Evolutionary conservation across 2,797 vertebrate species (phyloP), one percentile per base, ranked within the genome.

Genomic region (Amniataba percoides): DNA sequence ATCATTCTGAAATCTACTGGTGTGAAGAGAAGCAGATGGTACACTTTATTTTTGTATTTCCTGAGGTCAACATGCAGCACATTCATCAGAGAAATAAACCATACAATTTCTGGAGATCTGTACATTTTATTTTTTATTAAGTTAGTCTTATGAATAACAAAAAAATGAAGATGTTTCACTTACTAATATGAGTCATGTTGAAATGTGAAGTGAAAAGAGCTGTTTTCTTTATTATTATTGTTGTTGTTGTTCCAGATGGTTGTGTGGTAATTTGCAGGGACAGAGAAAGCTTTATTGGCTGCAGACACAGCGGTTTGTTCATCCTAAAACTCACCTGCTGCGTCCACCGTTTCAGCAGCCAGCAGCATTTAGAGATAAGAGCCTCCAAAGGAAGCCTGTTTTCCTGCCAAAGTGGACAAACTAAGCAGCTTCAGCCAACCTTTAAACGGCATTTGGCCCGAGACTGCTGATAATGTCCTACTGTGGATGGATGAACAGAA

Each of bases 1-100:
- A 84, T 48, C 68, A 79, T 78, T 87, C 74, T 81, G 36, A 81
- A 63, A 70, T 58, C 15, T 48, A 10, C 34, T 45, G 49, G 27
- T 77, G 68, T 73, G 65, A 73, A 71, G 39, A 72, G 78, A 87
- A 58, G 52, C 55, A 80, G 67, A 71, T 58, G 73, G 84, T 40
- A 79, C 70, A 80, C 46, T 85, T 87, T 83, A 85, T 90, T 87
- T 90, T 90, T 87, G 70, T 85, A 81, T 81, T 85, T 89, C 70
- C 58, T 71, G 48, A 71, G 43, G 71, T 88, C 39, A 56, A 81
- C 78, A 72, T 78, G 67, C 69, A 83, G 56, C 77, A 49, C 70
- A 68, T 59, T 69, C 57, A 80, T 81, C 57, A 70, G 39, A 79
- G 71, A 87, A 92, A 92, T 91, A 90, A 92, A 92, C 34, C 51